Evolutionary conservation across 2,113 vertebrate genomes (phyloP), one percentile per base, ranked within the genome.

Genomic region (Gasterosteus aculeatus): DNA sequence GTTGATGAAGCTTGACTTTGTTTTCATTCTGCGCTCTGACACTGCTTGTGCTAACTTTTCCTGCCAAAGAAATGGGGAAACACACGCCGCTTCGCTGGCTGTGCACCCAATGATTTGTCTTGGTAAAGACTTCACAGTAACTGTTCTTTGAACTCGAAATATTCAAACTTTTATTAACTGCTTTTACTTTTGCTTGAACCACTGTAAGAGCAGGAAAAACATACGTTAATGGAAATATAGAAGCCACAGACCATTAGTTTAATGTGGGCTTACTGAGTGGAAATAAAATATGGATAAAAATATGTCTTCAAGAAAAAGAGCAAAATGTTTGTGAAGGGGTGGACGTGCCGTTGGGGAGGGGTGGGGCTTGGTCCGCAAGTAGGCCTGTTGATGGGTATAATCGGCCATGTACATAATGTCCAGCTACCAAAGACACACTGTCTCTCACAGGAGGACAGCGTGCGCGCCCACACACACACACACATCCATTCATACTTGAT

Each of bases 301-400:
- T 56, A 60, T 49, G n/a, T 38, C 35, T 71, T 73, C 70, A 29
- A 49, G 6, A 39, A 29, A 72, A 69, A 59, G 51, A 63, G 33
- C 22, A 49, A 47, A 60, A 42, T 39, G 76, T 72, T 75, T 74
- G 7, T 9, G 19, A 16, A 49, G 12, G 60, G 38, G 56, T 19
- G 9, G 51, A 54, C 69, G 72, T 58, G 42, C 15, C 44, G 41
- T 73, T 64, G 53, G 66, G n/a, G 53, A 44, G 58, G 51, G 66
- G n/a, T 31, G 35, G 74, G 67, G 72, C 53, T 51, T 56, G 26
- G 68, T 66, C 49, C 78, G 58, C 64, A 82, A 89, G 66, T 19
- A 18, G 51, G 51, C 58, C 73, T 82, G 85, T 87, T 81, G 75
- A 57, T 78, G 82, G 53, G 80, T 80, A 84, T 87, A 84, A 90